A percentile compares a stretch with the other conserved stretches of the same genome.
Evolutionary conservation across 2,113 vertebrate genomes (phyloP).

Genomic region (Leuciscus idus): DNA sequence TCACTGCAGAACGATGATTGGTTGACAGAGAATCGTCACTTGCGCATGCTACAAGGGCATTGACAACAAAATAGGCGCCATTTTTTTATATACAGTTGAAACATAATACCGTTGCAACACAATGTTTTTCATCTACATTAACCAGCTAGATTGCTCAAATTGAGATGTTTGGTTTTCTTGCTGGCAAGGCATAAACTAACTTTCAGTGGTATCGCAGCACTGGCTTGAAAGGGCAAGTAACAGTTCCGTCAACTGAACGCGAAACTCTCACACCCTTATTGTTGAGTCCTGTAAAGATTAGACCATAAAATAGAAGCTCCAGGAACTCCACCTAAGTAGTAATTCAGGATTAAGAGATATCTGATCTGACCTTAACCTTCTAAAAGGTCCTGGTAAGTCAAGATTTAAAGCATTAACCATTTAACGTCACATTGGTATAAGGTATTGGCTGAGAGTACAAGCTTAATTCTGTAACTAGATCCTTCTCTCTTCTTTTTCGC

Average conservation of each 20-base stretch:
- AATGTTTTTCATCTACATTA: not conserved
- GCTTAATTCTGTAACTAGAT: slow-evolving; percentile 10
- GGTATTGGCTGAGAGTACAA: not conserved
- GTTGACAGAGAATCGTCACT: no score
- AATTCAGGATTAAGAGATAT: not conserved
- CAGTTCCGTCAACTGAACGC: not conserved
- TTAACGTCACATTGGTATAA: not conserved
- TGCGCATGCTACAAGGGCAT: no score
- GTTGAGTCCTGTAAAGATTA: slow-evolving; percentile 17
- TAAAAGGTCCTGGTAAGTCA: not conserved
- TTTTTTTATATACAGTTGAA: no score
- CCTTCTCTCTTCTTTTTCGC: not conserved
- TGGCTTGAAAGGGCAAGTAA: not conserved
- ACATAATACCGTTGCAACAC: no score
- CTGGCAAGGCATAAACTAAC: not conserved
- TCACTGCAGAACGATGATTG: no score
- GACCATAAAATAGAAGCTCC: slow-evolving; percentile 6
- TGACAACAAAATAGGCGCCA: no score
- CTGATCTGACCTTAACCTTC: not conserved
- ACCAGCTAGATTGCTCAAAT: not conserved
- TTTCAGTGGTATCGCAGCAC: not conserved
- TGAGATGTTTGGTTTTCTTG: no score
- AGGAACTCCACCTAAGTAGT: not conserved
- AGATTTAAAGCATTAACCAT: not conserved
- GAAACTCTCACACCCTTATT: not conserved